Percentiles rank a stretch among this genome's conserved stretches.
These are phyloP conservation scores for Temnopleurus reevesii DNA, from an alignment of 53 echinoderm and acorn worm genomes.

Conservation along the genomic window DNA sequence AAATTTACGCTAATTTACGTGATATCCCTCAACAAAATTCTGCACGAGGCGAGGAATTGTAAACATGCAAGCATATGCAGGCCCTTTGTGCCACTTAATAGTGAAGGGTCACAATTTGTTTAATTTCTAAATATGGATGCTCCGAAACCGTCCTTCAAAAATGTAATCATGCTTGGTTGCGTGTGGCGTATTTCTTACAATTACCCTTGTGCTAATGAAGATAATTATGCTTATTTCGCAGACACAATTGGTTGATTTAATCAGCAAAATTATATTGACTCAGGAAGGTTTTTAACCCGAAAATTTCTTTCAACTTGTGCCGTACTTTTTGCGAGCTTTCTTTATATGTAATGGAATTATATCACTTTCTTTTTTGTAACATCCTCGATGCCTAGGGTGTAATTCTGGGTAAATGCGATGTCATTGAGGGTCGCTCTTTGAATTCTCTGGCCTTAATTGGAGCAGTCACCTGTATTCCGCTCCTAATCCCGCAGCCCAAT, in stretches of 20 bases:
- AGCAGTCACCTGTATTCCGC: slow-evolving; percentile 36
- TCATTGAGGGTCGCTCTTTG: slow-evolving; percentile 15
- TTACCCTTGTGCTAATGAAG: no score
- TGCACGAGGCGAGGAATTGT: not conserved
- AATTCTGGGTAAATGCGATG: slow-evolving; percentile 24
- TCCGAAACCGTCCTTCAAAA: no score
- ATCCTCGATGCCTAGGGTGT: not conserved
- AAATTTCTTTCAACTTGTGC: not conserved
- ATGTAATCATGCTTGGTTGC: no score
- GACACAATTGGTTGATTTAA: no score
- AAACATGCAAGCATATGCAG: no score
- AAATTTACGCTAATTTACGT: slow-evolving; percentile 6
- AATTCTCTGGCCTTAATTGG: slow-evolving; percentile 6
- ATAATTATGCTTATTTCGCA: no score
- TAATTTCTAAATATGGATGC: no score
- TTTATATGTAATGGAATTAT: not conserved
- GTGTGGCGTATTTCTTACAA: no score
- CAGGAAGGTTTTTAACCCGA: no score
- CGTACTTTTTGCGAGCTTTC: not conserved
- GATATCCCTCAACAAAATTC: slow-evolving; percentile 2
- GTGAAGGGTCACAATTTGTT: no score
- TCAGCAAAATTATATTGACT: no score
- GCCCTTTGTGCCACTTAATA: no score
- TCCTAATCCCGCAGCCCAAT: slow-evolving; percentile 13
- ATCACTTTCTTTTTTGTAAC: not conserved